Conservation (phyloP, 2,797 vertebrate species). For the Pelochelys cantorii region DNA sequence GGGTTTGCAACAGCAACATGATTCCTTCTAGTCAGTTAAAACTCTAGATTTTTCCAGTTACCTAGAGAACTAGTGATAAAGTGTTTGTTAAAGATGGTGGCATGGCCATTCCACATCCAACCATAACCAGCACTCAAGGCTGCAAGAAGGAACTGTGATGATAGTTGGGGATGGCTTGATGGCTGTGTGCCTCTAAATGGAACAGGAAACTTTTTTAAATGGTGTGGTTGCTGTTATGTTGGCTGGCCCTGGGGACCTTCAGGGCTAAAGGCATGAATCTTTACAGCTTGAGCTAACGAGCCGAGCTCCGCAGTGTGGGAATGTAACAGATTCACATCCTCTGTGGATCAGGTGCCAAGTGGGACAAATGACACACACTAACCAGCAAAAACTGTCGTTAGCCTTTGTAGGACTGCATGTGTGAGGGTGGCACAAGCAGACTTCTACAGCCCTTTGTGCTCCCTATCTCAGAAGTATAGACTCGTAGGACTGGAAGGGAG, state of each 20-base stretch:
- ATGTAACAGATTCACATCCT: background rate
- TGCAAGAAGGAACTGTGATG: background rate
- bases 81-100: background rate
- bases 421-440: background rate
- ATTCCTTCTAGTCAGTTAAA: background rate
- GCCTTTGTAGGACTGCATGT: background rate
- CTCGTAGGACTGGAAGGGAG: too few relatives aligned
- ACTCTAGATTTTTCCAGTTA: slow-evolving; percentile 11
- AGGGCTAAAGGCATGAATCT: slow-evolving; percentile 11
- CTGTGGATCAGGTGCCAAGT: slow-evolving; percentile 18
- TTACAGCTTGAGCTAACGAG: background rate
- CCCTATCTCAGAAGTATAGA: background rate
- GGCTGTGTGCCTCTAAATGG: background rate
- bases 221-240: background rate
- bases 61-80: background rate
- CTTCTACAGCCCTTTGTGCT: background rate
- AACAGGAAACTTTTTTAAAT: background rate
- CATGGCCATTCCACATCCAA: background rate
- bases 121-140: background rate
- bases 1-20: background rate
- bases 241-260: background rate
- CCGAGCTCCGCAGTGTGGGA: background rate
- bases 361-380: background rate
- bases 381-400: background rate
- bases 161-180: background rate